phyloP scores from a whole-genome alignment of 1,140 invertebrate genomes.

The Drosophila aff. region DNA sequence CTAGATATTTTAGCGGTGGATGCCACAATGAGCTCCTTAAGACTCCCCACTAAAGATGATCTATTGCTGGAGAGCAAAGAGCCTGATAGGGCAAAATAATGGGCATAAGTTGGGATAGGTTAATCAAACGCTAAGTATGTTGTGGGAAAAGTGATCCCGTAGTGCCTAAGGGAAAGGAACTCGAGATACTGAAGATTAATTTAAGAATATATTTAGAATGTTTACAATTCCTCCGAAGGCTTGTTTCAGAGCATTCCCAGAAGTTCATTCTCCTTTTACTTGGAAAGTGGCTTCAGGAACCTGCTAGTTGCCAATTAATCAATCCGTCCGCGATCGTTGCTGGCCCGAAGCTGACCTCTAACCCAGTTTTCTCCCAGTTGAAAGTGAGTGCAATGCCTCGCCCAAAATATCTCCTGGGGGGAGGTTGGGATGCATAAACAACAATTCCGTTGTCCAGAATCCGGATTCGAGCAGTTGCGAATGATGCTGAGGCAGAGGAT shows the following conservation, averaged over 20 bases:
- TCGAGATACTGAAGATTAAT: neutral
- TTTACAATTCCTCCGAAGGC: neutral
- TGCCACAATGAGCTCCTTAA: slow-evolving; percentile 2
- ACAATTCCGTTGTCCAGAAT: slow-evolving; percentile 11
- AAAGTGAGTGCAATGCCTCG: slow-evolving; percentile 17
- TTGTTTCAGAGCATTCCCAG: neutral
- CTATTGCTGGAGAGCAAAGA: slow-evolving; percentile 17
- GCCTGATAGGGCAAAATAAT: neutral
- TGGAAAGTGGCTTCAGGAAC: neutral
- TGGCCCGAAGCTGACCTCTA: slow-evolving; percentile 25
- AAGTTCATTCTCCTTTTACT: neutral
- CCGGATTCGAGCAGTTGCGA: slow-evolving; percentile 22
- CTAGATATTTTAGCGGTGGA: slow-evolving; percentile 29
- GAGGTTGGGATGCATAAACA: slow-evolving; percentile 48
- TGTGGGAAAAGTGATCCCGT: neutral
- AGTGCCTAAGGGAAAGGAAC: neutral
- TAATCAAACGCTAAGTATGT: neutral
- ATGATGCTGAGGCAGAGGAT: slow-evolving; percentile 44
- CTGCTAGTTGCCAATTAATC: neutral
- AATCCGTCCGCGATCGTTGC: neutral
- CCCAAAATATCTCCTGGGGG: slow-evolving; percentile 15
- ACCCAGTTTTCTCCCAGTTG: slow-evolving; percentile 14
- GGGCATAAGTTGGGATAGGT: slow-evolving; percentile 11
- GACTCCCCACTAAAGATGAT: slow-evolving; percentile 45
- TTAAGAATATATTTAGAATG: neutral